A percentile compares a stretch with the other conserved stretches of the same genome.
Evolutionary conservation across 2,113 vertebrate genomes (phyloP).

Genomic region (Numenius arquata): DNA sequence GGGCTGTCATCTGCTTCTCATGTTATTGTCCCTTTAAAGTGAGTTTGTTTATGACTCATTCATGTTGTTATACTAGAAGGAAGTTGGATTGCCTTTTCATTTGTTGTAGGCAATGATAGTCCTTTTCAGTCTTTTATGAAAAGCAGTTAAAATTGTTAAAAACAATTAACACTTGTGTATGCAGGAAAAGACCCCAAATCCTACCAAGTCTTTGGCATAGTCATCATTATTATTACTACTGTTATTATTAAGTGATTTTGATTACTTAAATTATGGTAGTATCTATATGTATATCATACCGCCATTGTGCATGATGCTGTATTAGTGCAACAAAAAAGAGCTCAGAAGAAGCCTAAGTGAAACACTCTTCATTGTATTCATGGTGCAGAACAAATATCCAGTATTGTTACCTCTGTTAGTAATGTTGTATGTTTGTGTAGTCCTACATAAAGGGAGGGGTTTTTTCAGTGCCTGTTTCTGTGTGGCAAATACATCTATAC

Average conservation of each 20-base stretch:
- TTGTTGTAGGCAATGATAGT: background rate
- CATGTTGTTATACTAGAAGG: background rate
- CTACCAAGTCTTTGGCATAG: background rate
- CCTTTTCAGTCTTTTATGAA: background rate
- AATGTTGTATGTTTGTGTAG: background rate
- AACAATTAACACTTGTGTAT: background rate
- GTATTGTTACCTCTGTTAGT: background rate
- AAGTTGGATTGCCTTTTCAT: background rate
- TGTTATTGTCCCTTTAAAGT: background rate
- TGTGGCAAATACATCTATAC: background rate
- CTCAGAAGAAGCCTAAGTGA: background rate
- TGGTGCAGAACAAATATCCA: background rate
- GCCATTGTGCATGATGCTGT: rapidly evolving
- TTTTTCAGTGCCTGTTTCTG: background rate
- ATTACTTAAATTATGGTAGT: background rate
- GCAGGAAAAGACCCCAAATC: background rate
- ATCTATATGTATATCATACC: background rate
- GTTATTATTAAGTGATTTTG: too few relatives aligned
- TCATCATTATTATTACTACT: background rate
- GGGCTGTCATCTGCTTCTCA: background rate
- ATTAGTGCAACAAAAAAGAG: background rate
- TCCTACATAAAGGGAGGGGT: rapidly evolving
- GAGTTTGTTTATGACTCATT: background rate
- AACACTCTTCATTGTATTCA: background rate
- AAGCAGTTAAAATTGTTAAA: background rate